Evolutionary conservation across 2,888 invertebrate species (phyloP).

Genomic region (Sesia bembeciformis): DNA sequence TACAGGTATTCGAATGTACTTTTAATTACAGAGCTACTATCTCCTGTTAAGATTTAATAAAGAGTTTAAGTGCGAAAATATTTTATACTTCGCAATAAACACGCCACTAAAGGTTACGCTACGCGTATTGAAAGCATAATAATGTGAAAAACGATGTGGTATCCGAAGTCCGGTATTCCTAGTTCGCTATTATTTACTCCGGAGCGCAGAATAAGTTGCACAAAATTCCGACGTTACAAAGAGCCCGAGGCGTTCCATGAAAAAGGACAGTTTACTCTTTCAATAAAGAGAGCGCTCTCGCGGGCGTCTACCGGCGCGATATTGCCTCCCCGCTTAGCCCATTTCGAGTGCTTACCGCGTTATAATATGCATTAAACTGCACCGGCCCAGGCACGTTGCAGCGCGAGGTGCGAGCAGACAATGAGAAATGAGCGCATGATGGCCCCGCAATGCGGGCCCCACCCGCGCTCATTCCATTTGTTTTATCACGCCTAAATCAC

Average conservation of each 20-base stretch:
- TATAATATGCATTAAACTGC: constrained; percentile 73
- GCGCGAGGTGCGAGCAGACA: constrained; percentile 52
- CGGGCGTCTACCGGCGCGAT: constrained; percentile 42
- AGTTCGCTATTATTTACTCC: constrained; percentile 58
- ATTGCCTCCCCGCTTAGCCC: constrained; percentile 57
- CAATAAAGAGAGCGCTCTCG: constrained; percentile 58
- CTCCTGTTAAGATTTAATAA: no score
- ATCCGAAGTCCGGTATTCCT: constrained; percentile 14
- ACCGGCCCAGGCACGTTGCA: constrained; percentile 50
- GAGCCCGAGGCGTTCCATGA: constrained; percentile 56
- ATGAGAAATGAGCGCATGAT: constrained; percentile 69
- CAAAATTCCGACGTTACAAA: constrained; percentile 54
- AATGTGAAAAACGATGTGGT: no score
- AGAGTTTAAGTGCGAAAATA: no score
- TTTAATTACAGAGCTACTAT: not conserved
- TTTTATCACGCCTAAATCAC: constrained; percentile 68
- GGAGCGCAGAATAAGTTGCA: constrained; percentile 56
- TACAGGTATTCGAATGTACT: not conserved
- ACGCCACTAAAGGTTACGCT: no score
- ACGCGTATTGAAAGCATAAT: no score
- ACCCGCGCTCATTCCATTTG: constrained; percentile 51
- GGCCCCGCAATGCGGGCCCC: constrained; percentile 62
- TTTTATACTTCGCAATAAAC: no score
- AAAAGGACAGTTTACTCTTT: constrained; percentile 71
- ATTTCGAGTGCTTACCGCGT: constrained; percentile 62